Conservation (phyloP, 2,888 invertebrate genomes). For the Drosophila koepferae region DNA sequence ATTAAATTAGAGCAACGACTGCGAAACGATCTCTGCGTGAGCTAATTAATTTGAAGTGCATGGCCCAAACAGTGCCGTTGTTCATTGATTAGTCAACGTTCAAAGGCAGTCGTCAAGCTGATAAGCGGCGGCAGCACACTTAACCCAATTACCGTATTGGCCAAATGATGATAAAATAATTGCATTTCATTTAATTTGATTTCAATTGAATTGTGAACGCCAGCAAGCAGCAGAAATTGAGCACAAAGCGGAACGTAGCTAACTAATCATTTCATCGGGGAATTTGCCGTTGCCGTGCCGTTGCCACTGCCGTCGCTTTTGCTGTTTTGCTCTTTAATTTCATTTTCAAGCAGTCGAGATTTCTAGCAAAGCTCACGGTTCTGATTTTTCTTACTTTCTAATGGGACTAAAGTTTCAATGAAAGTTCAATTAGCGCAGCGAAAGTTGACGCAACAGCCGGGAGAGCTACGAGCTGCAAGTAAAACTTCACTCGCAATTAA, state of each 20-base stretch:
- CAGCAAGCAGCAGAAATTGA: conserved; percentile 25
- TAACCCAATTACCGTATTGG: conserved; percentile 74
- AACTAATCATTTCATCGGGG: conserved; percentile 60
- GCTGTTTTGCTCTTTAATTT: conserved; percentile 59
- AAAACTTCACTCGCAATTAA: background rate
- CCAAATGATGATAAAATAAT: conserved; percentile 75
- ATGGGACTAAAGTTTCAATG: conserved; percentile 72
- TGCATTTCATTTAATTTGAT: conserved; percentile 78
- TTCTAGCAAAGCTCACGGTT: conserved; percentile 41
- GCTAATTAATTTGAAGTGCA: conserved; percentile 63
- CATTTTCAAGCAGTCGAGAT: conserved; percentile 58
- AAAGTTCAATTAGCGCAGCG: conserved; percentile 79
- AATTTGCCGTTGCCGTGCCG: conserved; percentile 32
- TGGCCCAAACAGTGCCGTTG: conserved; percentile 41
- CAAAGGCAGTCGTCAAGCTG: conserved; percentile 49
- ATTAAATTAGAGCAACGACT: conserved; percentile 55
- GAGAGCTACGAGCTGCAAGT: conserved; percentile 3
- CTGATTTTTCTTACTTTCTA: conserved; percentile 71
- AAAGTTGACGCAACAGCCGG: conserved; percentile 64
- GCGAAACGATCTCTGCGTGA: conserved; percentile 41
- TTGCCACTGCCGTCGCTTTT: conserved; percentile 21
- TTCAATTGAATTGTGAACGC: conserved; percentile 42
- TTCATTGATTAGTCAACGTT: conserved; percentile 57
- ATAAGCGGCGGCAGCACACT: conserved; percentile 68
- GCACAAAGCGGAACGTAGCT: conserved; percentile 38